Evolutionary conservation across 2,888 invertebrate genomes (phyloP).

Genomic region (Itoplectis maculator): DNA sequence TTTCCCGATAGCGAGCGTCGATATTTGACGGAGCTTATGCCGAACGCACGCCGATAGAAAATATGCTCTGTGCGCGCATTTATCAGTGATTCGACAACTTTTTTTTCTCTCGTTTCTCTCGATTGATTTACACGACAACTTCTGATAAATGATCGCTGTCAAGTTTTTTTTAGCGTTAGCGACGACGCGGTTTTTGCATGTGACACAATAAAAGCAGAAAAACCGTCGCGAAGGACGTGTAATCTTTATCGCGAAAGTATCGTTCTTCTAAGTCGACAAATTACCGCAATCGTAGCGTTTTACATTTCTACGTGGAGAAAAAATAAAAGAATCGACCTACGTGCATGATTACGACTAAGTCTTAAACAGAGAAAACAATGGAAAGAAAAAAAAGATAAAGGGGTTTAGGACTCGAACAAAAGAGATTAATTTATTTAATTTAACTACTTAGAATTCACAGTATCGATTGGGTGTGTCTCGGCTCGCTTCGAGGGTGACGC

Average conservation of each 20-base stretch:
- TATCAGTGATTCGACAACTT: constrained; percentile 48
- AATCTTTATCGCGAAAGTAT: not conserved
- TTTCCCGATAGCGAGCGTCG: constrained; percentile 32
- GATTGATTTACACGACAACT: constrained; percentile 24
- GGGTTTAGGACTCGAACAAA: constrained; percentile 50
- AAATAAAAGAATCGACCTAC: not conserved
- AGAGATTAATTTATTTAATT: constrained; percentile 67
- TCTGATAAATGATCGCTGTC: not conserved
- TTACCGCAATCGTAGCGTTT: not conserved
- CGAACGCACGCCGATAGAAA: constrained; percentile 30
- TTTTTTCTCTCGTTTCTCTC: constrained; percentile 5
- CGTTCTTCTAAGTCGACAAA: not conserved
- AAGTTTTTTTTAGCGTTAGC: not conserved
- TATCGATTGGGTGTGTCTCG: constrained; percentile 43
- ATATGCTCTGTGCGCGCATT: constrained; percentile 49
- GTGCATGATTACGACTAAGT: not conserved
- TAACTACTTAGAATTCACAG: constrained; percentile 64
- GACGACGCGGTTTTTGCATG: not conserved
- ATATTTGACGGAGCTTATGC: constrained; percentile 18
- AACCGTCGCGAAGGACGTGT: not conserved
- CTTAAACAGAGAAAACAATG: constrained; percentile 23
- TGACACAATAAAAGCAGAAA: not conserved
- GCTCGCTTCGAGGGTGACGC: constrained; percentile 14
- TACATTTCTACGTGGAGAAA: not conserved
- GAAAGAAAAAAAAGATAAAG: constrained; percentile 42